Evolutionary conservation across 2,888 invertebrate species (phyloP), one percentile per base, ranked within the genome.

Genomic region (Automeris io): DNA sequence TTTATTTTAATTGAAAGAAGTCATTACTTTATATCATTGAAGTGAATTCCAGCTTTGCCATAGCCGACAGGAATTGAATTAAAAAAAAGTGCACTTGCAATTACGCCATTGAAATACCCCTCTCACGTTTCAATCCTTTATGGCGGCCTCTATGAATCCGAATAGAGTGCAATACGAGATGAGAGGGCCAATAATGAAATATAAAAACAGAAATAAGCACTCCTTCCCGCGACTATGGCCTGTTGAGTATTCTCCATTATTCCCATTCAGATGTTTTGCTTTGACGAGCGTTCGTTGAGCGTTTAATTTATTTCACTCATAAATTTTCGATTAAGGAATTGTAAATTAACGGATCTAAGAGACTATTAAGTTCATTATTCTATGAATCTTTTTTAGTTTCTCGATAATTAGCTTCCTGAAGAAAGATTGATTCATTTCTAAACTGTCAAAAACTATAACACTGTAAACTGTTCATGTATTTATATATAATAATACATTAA

Each of bases 171-270:
- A 81, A 81, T 81, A 78, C 70, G 82, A 81, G 83, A 78, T 77
- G 80, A 82, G 83, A 80, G 81, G 72, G 80, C 83, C 79, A 85
- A 85, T 82, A 83, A 85, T 83, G 77, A 80, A 83, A 83, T 80
- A 82, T 82, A 82, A 85, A 82, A 85, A 82, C 79, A 81, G 73
- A 74, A 78, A 79, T 77, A 76, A 80, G 81, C 70, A 74, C 75
- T 76, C 70, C 69, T 74, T 78, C 71, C 71, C 67, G 67, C 66
- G 62, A 66, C 61, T 63, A 66, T 69, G 65, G 70, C 43, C 59
- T 58, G 70, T 75, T 61, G 68, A 83, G 82, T 63, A 63, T 68
- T 61, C 80, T 77, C 71, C 74, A 83, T 85, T 82, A 81, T 85
- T 79, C 67, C 55, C 61, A 78, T 78, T 77, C 77, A 80, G 68